Conservation (phyloP, 2,113 vertebrate species). For the Prionailurus viverrinus region DNA sequence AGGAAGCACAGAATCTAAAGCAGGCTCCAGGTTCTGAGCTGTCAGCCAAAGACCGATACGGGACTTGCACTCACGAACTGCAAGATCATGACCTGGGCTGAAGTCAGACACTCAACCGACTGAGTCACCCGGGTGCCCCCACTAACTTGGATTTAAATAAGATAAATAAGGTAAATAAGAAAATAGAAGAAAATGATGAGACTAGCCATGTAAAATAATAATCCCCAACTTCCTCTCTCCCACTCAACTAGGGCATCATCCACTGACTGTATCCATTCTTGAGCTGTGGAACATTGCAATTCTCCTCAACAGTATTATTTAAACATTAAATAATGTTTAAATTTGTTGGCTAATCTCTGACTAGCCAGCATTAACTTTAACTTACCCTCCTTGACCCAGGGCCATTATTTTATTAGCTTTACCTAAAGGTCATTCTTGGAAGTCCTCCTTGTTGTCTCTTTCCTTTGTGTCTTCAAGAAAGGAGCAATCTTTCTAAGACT, state of each 20-base stretch:
- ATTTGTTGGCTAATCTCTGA: background rate
- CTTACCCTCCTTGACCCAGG: background rate
- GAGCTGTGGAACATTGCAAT: background rate
- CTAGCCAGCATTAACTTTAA: background rate
- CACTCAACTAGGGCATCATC: background rate
- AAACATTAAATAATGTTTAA: too few species aligned
- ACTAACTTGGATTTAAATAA: too few species aligned
- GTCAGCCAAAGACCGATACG: too few species aligned
- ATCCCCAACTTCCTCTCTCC: background rate
- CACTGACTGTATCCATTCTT: background rate
- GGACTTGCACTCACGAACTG: too few species aligned
- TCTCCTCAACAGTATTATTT: background rate
- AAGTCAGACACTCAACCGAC: too few species aligned
- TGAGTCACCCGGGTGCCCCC: too few species aligned
- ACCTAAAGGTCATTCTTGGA: background rate
- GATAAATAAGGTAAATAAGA: background rate
- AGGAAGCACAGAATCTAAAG: too few species aligned
- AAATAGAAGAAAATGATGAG: background rate
- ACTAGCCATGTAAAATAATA: background rate
- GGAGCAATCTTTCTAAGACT: background rate
- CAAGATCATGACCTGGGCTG: too few species aligned
- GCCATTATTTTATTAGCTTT: background rate
- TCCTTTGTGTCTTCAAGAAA: background rate
- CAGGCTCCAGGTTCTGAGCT: too few species aligned
- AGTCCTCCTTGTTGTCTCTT: background rate